These are phyloP conservation scores for Chelonoidis abingdonii DNA, from an alignment of 2,113 vertebrate species.

Conservation along the genomic window DNA sequence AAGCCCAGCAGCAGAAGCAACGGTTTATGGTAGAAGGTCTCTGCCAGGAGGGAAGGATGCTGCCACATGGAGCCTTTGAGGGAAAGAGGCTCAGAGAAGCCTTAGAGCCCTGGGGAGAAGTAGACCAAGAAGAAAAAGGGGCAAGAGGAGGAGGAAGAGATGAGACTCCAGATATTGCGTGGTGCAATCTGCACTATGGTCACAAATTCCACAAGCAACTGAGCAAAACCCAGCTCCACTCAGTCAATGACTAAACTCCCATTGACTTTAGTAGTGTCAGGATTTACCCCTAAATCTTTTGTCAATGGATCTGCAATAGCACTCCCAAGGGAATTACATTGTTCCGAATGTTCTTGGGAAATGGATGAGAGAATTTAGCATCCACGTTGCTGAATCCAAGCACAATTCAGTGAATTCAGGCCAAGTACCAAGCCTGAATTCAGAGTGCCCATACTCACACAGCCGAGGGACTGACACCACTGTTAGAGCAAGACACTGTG, in stretches of 20 bases:
- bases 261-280: not conserved
- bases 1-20: not conserved
- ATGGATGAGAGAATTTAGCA: not conserved
- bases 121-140: not conserved
- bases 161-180: not conserved
- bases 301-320: not conserved
- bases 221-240: not conserved
- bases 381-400: not conserved
- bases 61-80: not conserved
- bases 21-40: not conserved
- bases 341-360: not conserved
- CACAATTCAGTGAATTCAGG: not conserved
- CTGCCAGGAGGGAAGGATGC: not conserved
- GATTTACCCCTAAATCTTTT: not conserved
- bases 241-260: not conserved
- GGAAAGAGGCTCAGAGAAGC: not conserved
- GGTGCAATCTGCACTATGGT: not conserved
- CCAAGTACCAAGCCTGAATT: rapidly evolving
- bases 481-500: not conserved
- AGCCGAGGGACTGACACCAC: not conserved
- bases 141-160: not conserved
- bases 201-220: not conserved
- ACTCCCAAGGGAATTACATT: not conserved
- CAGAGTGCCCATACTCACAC: not conserved
- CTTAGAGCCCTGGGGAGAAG: not conserved